These are phyloP conservation scores for Allophyes oxyacanthae DNA, from an alignment of 2,888 invertebrate species.

Conservation along the genomic window DNA sequence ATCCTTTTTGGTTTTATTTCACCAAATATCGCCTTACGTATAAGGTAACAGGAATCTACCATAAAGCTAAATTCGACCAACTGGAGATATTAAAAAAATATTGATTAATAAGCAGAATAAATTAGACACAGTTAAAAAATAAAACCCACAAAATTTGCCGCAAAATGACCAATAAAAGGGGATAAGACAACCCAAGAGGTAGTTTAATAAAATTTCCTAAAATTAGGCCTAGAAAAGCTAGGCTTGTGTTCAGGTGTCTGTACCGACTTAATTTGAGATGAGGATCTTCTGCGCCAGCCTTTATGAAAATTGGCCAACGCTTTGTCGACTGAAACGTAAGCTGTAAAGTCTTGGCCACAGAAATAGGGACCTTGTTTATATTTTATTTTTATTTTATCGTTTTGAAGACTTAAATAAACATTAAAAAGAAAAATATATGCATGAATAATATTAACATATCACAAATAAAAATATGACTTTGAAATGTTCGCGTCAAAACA, in stretches of 20 bases:
- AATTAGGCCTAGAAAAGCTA: slow-evolving; percentile 30
- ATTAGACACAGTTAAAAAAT: slow-evolving; percentile 7
- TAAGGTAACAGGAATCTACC: too few species aligned
- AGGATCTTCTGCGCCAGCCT: slow-evolving; percentile 43
- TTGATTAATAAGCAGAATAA: too few species aligned
- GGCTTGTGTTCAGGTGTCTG: slow-evolving; percentile 51
- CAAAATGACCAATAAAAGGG: slow-evolving; percentile 23
- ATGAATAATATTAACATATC: too few species aligned
- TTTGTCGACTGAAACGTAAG: slow-evolving; percentile 20
- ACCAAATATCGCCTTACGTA: too few species aligned
- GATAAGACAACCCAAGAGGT: slow-evolving; percentile 19
- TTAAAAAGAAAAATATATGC: too few species aligned
- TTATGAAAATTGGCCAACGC: slow-evolving; percentile 48
- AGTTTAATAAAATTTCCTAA: slow-evolving; percentile 33
- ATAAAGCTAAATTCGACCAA: too few species aligned
- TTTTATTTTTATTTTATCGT: too few species aligned
- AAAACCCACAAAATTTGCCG: slow-evolving; percentile 9
- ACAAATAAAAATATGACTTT: too few species aligned
- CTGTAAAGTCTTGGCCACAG: slow-evolving; percentile 1
- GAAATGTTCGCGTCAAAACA: too few species aligned
- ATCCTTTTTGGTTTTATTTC: too few species aligned
- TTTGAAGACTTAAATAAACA: too few species aligned
- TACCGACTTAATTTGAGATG: slow-evolving; percentile 54
- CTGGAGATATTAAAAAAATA: too few species aligned
- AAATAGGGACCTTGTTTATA: not conserved